These are phyloP conservation scores for Sibirionetta formosa DNA, from an alignment of 2,797 vertebrate genomes.

Conservation along the genomic window DNA sequence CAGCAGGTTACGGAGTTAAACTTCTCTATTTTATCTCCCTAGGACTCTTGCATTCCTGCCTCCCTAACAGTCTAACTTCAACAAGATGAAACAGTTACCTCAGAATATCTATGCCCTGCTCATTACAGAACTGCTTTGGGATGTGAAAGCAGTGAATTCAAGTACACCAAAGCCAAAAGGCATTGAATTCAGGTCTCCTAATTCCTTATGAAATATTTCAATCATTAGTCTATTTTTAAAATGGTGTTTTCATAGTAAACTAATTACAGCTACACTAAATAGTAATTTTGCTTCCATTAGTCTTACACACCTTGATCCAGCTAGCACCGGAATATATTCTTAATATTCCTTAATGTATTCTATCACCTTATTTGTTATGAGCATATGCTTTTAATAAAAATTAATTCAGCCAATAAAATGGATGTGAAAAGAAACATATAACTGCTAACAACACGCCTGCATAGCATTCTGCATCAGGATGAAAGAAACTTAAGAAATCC, in stretches of 20 bases:
- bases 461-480: not conserved
- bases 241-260: not conserved
- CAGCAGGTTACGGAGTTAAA: accelerated
- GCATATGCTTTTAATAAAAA: not conserved
- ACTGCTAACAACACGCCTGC: not conserved
- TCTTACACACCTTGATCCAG: not conserved
- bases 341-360: not conserved
- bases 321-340: not conserved
- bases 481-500: not conserved
- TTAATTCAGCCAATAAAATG: not conserved
- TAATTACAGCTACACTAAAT: not conserved
- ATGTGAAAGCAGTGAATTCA: not conserved
- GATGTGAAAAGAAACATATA: not conserved
- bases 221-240: not conserved
- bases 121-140: not conserved
- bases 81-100: not conserved
- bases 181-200: not conserved
- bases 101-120: not conserved
- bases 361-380: not conserved
- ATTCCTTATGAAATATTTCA: not conserved
- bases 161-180: not conserved
- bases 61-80: not conserved
- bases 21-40: not conserved
- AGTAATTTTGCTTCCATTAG: not conserved
- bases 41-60: not conserved